Conservation (phyloP, 2,888 invertebrate species). For the Gryllus longicercus region DNA sequence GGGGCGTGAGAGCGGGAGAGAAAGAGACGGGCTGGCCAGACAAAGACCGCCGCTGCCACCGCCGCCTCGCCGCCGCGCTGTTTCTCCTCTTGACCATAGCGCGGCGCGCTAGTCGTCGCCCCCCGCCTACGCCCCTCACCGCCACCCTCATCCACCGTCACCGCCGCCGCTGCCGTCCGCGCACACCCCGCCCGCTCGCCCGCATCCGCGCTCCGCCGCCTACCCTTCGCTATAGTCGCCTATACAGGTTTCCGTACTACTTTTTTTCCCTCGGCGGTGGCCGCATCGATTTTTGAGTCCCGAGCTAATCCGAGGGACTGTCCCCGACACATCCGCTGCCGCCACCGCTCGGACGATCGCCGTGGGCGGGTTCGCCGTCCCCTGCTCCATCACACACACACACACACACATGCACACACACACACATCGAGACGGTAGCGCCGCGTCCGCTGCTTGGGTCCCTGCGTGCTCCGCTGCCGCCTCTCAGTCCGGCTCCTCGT, state of each 20-base stretch:
- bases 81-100: conserved; percentile 30
- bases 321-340: conserved; percentile 36
- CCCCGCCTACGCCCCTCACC: neutral
- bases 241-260: conserved; percentile 17
- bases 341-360: neutral
- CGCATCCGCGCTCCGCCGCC: neutral
- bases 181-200: neutral
- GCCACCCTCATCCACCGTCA: conserved; percentile 24
- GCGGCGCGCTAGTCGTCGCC: conserved; percentile 31
- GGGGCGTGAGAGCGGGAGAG: neutral
- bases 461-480: neutral
- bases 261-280: conserved; percentile 43
- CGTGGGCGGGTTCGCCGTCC: conserved; percentile 27
- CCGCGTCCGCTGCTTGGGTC: neutral
- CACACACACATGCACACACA: neutral
- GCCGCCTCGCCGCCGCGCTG: conserved; percentile 12
- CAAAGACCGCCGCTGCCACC: neutral
- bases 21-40: neutral
- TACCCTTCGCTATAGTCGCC: neutral
- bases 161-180: conserved; percentile 35
- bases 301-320: conserved; percentile 47
- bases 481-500: neutral
- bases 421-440: neutral
- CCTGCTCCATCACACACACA: neutral
- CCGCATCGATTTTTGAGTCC: conserved; percentile 49